phyloP scores from a whole-genome alignment of 1,140 invertebrate genomes.

The Teleopsis dalmanni region DNA sequence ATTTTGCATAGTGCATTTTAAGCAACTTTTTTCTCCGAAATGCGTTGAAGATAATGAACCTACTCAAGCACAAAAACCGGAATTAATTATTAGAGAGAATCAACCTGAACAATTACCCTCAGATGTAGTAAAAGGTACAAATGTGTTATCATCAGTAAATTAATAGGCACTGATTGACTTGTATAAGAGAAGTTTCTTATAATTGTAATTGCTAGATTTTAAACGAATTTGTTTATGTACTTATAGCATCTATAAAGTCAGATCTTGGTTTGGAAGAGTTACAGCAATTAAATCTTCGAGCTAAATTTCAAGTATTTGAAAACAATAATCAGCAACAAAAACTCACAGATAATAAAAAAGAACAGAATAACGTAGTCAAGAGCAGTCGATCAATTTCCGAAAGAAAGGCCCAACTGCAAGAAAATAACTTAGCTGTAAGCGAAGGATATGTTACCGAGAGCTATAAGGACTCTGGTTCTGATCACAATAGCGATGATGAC shows the following conservation, averaged over 20 bases:
- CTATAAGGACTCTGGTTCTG: not conserved
- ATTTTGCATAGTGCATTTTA: conserved; percentile 92
- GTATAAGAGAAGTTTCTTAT: not conserved
- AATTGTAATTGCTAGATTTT: no score
- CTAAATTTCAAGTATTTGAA: conserved; percentile 80
- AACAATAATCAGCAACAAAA: conserved; percentile 46
- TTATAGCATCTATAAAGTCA: conserved; percentile 73
- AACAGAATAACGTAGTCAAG: conserved; percentile 45
- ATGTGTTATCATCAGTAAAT: no score
- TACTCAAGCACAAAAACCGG: conserved; percentile 61
- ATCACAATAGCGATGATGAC: conserved; percentile 51
- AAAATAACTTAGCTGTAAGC: conserved; percentile 68
- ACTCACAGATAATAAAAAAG: conserved; percentile 3
- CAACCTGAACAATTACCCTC: conserved; percentile 79
- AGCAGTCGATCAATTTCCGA: conserved; percentile 69
- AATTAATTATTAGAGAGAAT: conserved; percentile 87
- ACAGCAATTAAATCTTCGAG: conserved; percentile 73
- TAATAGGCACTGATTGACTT: conserved; percentile 47
- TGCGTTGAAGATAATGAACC: conserved; percentile 67
- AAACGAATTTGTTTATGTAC: no score
- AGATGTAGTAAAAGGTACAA: conserved; percentile 70
- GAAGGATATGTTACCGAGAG: conserved; percentile 64
- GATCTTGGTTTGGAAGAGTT: conserved; percentile 79
- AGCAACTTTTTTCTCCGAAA: conserved; percentile 84
- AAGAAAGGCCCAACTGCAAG: conserved; percentile 74